Percentiles rank a stretch among this genome's conserved stretches.
These are phyloP conservation scores for Elysia crispata DNA, from an alignment of 2,888 invertebrate species.

Conservation along the genomic window DNA sequence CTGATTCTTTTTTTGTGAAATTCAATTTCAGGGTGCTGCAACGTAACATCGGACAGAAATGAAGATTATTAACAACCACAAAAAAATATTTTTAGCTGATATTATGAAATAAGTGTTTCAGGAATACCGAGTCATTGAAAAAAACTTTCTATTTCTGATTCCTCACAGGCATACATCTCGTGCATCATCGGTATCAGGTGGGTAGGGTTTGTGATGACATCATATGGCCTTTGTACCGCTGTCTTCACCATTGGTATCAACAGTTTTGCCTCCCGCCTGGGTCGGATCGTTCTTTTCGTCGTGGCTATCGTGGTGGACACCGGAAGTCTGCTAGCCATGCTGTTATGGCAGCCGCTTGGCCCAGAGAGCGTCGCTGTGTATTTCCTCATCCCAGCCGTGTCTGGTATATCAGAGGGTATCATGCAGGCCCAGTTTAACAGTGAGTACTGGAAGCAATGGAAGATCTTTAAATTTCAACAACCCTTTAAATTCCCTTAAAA, in stretches of 20 bases:
- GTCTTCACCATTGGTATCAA: constrained; percentile 60
- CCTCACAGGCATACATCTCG: constrained; percentile 59
- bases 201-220: constrained; percentile 67
- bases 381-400: constrained; percentile 59
- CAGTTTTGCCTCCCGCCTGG: constrained; percentile 58
- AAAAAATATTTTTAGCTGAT: too few relatives aligned
- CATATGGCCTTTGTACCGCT: constrained; percentile 64
- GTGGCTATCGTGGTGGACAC: constrained; percentile 60
- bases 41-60: too few relatives aligned
- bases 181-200: constrained; percentile 64
- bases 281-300: constrained; percentile 59
- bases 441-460: constrained; percentile 43
- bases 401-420: constrained; percentile 66
- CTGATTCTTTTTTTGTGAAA: too few relatives aligned
- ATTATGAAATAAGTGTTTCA: too few relatives aligned
- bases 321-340: constrained; percentile 56
- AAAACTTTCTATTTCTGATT: too few relatives aligned
- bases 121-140: too few relatives aligned
- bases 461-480: too few relatives aligned
- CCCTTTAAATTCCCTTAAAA: too few relatives aligned
- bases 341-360: constrained; percentile 57
- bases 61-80: too few relatives aligned
- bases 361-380: constrained; percentile 48
- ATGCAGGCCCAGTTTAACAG: constrained; percentile 68
- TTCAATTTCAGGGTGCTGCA: too few relatives aligned